Base-by-base conservation (phyloP, 2,888 invertebrate species). In the Homarus gammarus region DNA sequence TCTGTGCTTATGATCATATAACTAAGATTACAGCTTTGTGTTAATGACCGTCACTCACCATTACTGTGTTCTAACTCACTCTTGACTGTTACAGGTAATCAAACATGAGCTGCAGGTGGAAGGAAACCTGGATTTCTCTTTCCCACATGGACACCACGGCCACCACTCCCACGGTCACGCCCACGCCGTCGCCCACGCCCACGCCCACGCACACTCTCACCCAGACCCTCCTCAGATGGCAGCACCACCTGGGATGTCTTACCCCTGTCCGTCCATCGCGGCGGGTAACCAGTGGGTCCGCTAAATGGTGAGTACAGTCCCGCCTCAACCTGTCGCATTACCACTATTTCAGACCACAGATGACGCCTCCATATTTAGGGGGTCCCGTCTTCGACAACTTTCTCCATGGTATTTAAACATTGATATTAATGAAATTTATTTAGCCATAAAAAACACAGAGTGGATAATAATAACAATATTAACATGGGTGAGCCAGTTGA, bases 241-340 rank as follows among this genome's bases (percentile, higher is more conserved):
- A 51, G 77, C 83, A n/a, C 87, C 87, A 18, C 77, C 87, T 6
- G 87, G 75, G 36, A 83, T 88, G 87, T 38, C 82, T 12, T 88
- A 87, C 61, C 81, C 82, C 22, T 88, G 83, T 38, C 83, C 87
- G 64, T 88, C 87, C 51, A 88, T 88, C 64, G 83, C 87, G 18
- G 87, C 87, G 56, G 87, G 87, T 27, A 88, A 88, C 64, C 87
- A 88, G 51, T 88, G 87, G 87, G 87, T 88, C 40, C 87, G 87
- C 83, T 88, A 82, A n/a, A 44, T 44, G 84, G 85, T 85, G 49
- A 85, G 85, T 77, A 64, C 5, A 8, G 44, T 22, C 22, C 5
- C 27, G 6, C 64, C 31, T 64, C 27, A 27, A 1, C 68, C 8
- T n/a, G 27, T 68, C 8, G 27, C 8, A 68, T 31, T 8, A 22